Conservation (phyloP, 2,113 vertebrate genomes). For the Hypocryptadius cinnamomeus region DNA sequence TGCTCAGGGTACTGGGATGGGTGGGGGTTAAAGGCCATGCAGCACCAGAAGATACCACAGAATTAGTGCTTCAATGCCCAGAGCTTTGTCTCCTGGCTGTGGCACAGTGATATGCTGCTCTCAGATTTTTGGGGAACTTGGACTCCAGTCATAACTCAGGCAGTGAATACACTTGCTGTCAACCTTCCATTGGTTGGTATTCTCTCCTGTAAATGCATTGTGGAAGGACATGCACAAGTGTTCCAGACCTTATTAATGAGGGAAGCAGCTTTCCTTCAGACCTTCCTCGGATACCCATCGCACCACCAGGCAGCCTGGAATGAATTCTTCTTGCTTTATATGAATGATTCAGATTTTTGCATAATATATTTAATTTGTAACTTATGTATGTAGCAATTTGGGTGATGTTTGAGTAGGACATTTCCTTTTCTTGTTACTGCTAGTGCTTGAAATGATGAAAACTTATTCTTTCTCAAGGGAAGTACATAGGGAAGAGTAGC, state of each 20-base stretch:
- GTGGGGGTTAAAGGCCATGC: neutral
- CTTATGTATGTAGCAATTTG: neutral
- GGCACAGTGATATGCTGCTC: neutral
- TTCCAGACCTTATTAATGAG: neutral
- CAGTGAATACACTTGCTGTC: neutral
- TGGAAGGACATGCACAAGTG: neutral
- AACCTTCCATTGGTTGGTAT: neutral
- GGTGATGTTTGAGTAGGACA: neutral
- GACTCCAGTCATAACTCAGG: neutral
- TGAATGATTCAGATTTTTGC: neutral
- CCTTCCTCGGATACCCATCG: neutral
- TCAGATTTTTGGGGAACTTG: neutral
- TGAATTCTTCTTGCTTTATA: neutral
- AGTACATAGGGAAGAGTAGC: neutral
- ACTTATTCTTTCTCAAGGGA: neutral
- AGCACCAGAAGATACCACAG: neutral
- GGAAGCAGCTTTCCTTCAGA: neutral
- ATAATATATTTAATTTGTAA: neutral
- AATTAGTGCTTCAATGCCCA: neutral
- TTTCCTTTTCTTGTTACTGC: constrained; percentile 40
- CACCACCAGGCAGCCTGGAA: neutral
- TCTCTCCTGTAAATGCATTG: neutral
- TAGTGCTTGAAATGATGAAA: constrained; percentile 43
- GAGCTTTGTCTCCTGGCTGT: accelerated
- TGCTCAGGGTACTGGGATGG: neutral